Percentiles rank a stretch among this genome's conserved stretches.
Conservation (phyloP, 2,797 vertebrate genomes). For the Staurois parvus region DNA sequence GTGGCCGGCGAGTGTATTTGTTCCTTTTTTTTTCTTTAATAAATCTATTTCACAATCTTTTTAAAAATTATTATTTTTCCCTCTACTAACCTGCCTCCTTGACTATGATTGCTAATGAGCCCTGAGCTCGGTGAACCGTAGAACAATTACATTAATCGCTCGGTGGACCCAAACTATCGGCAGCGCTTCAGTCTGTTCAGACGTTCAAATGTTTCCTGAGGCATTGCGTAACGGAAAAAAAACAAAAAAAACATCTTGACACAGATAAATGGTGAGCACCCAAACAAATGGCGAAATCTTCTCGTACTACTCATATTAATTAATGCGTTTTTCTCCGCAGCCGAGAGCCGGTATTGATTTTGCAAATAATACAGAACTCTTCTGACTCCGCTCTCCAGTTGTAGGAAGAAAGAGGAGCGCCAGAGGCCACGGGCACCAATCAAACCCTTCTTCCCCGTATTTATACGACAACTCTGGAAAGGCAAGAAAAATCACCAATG, state of each 20-base stretch:
- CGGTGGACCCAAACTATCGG: conserved; percentile 22
- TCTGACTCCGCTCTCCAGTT: too few relatives aligned
- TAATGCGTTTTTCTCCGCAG: not conserved
- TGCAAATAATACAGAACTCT: not conserved
- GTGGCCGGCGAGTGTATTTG: too few relatives aligned
- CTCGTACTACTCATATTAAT: conserved; percentile 14
- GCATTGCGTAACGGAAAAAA: conserved; percentile 31
- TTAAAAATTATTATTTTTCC: too few relatives aligned
- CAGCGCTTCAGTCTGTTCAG: conserved; percentile 25
- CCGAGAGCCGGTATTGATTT: not conserved
- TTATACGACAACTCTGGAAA: too few relatives aligned
- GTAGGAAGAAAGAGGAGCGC: too few relatives aligned
- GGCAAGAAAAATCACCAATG: too few relatives aligned
- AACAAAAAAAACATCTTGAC: conserved; percentile 41
- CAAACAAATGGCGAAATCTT: conserved; percentile 1
- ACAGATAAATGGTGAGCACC: conserved; percentile 33
- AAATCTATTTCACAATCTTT: too few relatives aligned
- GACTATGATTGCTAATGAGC: conserved; percentile 43
- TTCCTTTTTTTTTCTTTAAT: too few relatives aligned
- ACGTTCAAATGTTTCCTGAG: conserved; percentile 35
- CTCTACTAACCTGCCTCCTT: not conserved
- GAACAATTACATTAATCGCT: conserved; percentile 55
- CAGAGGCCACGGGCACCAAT: too few relatives aligned
- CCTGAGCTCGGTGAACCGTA: conserved; percentile 43
- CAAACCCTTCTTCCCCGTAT: too few relatives aligned